Evolutionary conservation across 2,113 vertebrate species (phyloP).

Genomic region (Vimba vimba): DNA sequence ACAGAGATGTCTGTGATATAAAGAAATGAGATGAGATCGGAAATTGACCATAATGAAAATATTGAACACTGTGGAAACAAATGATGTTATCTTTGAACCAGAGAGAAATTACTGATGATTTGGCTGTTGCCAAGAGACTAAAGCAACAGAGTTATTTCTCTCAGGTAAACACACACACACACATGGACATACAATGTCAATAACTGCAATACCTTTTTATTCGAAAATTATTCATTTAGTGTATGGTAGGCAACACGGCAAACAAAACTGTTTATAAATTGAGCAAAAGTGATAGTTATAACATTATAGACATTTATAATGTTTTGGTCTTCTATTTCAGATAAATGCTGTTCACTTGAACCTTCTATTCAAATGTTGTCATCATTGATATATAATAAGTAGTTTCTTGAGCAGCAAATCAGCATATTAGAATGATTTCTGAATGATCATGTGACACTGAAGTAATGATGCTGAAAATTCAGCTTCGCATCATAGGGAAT

Average conservation of each 20-base stretch:
- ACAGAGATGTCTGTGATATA: background rate
- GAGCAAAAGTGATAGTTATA: too few species aligned
- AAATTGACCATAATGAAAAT: constrained; percentile 38
- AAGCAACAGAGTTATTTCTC: background rate
- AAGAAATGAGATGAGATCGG: constrained; percentile 22
- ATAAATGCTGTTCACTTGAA: too few species aligned
- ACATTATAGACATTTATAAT: background rate
- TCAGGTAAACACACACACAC: background rate
- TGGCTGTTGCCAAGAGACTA: constrained; percentile 41
- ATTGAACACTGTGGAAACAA: constrained; percentile 41
- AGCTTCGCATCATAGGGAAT: too few species aligned
- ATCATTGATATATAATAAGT: background rate
- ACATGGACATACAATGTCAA: constrained; percentile 7
- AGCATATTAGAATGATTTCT: too few species aligned
- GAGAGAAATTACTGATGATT: constrained; percentile 32
- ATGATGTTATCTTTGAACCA: constrained; percentile 44
- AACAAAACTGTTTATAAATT: too few species aligned
- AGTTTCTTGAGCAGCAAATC: too few species aligned
- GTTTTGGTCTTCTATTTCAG: background rate
- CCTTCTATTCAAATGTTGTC: background rate
- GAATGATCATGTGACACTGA: too few species aligned
- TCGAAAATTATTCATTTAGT: background rate
- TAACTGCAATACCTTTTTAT: background rate
- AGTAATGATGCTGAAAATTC: background rate
- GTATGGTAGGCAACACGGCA: background rate